A percentile compares a stretch with the other conserved stretches of the same genome.
phyloP scores from a whole-genome alignment of 2,113 vertebrate species.

The Hipposideros armiger region DNA sequence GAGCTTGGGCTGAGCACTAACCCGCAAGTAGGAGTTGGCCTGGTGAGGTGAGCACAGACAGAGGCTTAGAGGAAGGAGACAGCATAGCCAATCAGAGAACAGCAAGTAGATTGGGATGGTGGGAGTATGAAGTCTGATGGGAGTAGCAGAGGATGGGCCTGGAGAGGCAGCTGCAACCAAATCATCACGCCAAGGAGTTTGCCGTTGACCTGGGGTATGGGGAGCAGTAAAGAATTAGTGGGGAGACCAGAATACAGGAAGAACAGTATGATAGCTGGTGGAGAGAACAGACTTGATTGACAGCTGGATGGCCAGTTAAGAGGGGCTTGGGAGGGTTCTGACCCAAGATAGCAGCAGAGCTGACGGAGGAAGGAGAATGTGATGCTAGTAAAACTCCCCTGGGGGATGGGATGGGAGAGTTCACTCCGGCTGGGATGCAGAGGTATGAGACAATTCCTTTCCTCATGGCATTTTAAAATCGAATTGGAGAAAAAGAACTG shows the following conservation, averaged over 20 bases:
- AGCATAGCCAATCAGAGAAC: not conserved
- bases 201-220: not conserved
- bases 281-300: not conserved
- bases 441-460: not conserved
- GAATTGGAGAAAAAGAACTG: not conserved
- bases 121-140: not conserved
- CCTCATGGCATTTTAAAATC: not conserved
- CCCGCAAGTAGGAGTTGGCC: not conserved
- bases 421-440: not conserved
- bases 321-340: not conserved
- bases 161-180: not conserved
- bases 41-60: not conserved
- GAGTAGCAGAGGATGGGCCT: not conserved
- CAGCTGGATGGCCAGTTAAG: not conserved
- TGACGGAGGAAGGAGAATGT: not conserved
- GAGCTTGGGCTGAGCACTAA: not conserved
- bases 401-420: not conserved
- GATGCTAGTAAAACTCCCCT: not conserved
- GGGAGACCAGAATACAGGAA: not conserved
- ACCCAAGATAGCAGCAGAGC: not conserved
- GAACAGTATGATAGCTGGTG: not conserved
- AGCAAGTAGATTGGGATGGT: not conserved
- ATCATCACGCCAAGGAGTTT: not conserved
- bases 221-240: not conserved
- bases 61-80: not conserved